Percentiles rank a stretch among this genome's conserved stretches.
phyloP scores from a whole-genome alignment of 2,113 vertebrate species.

The Chloebia gouldiae region DNA sequence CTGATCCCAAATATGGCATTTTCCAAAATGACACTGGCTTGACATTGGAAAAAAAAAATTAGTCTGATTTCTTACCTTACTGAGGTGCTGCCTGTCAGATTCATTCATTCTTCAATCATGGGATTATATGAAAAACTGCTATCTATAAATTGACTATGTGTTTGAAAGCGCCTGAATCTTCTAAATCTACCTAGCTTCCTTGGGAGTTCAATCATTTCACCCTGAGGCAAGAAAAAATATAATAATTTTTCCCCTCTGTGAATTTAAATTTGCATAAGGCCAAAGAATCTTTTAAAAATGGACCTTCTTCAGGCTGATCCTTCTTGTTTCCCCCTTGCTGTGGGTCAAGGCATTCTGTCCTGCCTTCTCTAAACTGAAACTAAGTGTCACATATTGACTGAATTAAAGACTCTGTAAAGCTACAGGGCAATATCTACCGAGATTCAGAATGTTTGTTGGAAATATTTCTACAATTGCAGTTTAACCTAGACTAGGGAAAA shows the following conservation, averaged over 20 bases:
- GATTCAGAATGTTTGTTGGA: background rate
- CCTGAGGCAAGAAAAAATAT: background rate
- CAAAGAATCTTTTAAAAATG: background rate
- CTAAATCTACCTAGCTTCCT: background rate
- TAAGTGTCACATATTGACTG: background rate
- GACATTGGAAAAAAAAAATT: background rate
- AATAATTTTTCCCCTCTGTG: background rate
- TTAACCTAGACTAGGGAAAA: background rate
- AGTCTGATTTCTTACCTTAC: background rate
- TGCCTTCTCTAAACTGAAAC: background rate
- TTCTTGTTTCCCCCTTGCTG: background rate
- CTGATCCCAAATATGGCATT: background rate
- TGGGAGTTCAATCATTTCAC: constrained; percentile 25
- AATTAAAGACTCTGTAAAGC: background rate
- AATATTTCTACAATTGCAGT: background rate
- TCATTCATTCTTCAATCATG: constrained; percentile 10
- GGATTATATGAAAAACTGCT: constrained; percentile 10
- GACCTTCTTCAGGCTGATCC: background rate
- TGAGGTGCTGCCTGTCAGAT: background rate
- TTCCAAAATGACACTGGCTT: background rate
- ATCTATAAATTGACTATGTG: constrained; percentile 28
- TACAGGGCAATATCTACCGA: background rate
- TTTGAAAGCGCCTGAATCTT: constrained; percentile 23
- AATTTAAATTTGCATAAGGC: constrained; percentile 3
- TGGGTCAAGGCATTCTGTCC: background rate